Base-by-base conservation (phyloP, 2,113 vertebrate species). In the Genyomyrus donnyi region DNA sequence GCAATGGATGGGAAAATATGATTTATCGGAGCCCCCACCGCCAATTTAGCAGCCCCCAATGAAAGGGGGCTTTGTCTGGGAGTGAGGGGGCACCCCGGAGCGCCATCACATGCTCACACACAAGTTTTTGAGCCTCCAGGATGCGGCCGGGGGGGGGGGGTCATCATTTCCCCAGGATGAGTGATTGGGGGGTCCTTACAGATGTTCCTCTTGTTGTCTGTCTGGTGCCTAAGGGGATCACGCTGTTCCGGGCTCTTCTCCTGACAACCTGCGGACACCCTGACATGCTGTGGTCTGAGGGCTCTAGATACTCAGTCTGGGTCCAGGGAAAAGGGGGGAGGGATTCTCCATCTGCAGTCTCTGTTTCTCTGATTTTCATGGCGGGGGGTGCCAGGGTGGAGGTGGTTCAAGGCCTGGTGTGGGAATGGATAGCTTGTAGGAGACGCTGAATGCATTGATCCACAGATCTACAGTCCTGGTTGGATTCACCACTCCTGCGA, bases 181-280 rank as follows among this genome's bases (percentile, higher is more conserved):
- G 96, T 97, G 97, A 98, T 56, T 95, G 95, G 96, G 93, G 94
- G 95, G 95, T 95, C 95, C 93, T 93, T 95, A 96, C 97, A 97
- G 96, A 98, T 97, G 96, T 95, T 96, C 95, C 96, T 97, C 97
- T 98, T 97, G 96, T 97, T 98, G 97, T 96, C 96, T 95, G 48
- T 94, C 95, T 96, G 96, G 94, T 96, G 96, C 96, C 94, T 95
- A 92, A 90, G 10, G 88, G 95, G 96, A 96, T 96, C 93, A 95
- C 95, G 96, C 95, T 93, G 94, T 94, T 96, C 97, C 94, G 94
- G 95, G 94, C 85, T 21, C 94, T 50, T 94, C 96, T 95, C 97
- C 96, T 98, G 97, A 98, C 97, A 98, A 98, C 97, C 97, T 97
- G 97, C 96, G 97, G 97, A 98, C 97, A 97, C 96, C 97, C 96